Conservation (phyloP, 1,140 invertebrate species). For the Rhynchophorus ferrugineus region DNA sequence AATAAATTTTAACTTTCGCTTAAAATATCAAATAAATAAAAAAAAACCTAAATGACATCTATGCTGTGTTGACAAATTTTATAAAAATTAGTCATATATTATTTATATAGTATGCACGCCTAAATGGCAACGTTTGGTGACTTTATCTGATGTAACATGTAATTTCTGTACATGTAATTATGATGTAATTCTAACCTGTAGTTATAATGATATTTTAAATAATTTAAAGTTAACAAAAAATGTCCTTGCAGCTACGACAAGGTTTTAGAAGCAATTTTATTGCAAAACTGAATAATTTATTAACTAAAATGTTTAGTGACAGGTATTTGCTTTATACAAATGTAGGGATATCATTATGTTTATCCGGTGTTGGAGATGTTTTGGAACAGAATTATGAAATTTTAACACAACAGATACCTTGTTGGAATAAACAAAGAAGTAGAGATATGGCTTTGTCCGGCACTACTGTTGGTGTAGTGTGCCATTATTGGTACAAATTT, state of each 20-base stretch:
- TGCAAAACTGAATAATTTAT: conserved; percentile 14
- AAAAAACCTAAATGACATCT: no score
- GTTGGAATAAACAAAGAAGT: conserved; percentile 61
- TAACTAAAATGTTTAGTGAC: conserved; percentile 51
- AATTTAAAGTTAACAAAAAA: no score
- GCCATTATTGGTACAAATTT: conserved; percentile 77
- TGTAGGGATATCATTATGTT: conserved; percentile 66
- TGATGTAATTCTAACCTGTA: no score
- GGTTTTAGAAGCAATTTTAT: background rate
- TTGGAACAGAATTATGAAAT: conserved; percentile 82
- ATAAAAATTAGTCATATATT: no score
- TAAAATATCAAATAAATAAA: no score
- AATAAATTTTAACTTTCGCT: no score
- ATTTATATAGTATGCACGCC: no score
- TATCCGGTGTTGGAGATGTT: conserved; percentile 73
- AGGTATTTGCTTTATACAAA: conserved; percentile 80
- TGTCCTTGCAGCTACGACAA: background rate
- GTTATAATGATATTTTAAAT: no score
- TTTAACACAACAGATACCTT: conserved; percentile 50
- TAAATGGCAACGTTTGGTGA: no score
- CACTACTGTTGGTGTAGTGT: conserved; percentile 68
- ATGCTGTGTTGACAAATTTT: no score
- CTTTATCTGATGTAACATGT: no score
- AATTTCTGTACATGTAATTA: no score
- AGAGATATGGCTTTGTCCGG: conserved; percentile 74